A percentile compares a stretch with the other conserved stretches of the same genome.
phyloP scores from a whole-genome alignment of 2,113 vertebrate species.

The Hemibagrus wyckioides region DNA sequence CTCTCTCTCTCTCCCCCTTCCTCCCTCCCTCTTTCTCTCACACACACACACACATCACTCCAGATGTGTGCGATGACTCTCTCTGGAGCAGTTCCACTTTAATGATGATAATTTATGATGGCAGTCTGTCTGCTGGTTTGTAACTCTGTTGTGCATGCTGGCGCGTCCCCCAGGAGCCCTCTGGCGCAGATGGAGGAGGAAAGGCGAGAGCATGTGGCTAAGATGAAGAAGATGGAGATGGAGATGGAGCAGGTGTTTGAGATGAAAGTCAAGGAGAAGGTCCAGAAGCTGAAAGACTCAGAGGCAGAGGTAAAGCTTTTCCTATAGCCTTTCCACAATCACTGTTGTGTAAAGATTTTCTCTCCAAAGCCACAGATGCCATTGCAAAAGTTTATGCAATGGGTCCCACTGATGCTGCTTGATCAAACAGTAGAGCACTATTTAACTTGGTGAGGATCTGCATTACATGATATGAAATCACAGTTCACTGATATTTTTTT shows the following conservation, averaged over 20 bases:
- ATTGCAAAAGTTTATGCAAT: neutral
- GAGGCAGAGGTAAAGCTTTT: slow-evolving; percentile 87
- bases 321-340: neutral
- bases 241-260: slow-evolving; percentile 99
- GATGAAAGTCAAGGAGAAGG: slow-evolving; percentile 99
- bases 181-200: slow-evolving; percentile 99
- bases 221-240: slow-evolving; percentile 99
- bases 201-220: slow-evolving; percentile 91
- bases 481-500: neutral
- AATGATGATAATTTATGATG: neutral
- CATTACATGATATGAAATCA: no score
- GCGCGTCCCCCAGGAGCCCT: slow-evolving; percentile 82
- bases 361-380: neutral
- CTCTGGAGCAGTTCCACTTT: neutral
- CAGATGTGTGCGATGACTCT: neutral
- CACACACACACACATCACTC: neutral
- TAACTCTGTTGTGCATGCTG: slow-evolving; percentile 21
- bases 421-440: neutral
- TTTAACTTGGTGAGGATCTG: neutral
- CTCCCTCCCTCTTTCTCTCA: neutral
- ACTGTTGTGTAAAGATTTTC: neutral
- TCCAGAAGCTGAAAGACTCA: slow-evolving; percentile 98
- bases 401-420: neutral
- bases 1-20: neutral
- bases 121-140: neutral